Conservation (phyloP, 2,113 vertebrate genomes). For the Dromiciops gliroides region DNA sequence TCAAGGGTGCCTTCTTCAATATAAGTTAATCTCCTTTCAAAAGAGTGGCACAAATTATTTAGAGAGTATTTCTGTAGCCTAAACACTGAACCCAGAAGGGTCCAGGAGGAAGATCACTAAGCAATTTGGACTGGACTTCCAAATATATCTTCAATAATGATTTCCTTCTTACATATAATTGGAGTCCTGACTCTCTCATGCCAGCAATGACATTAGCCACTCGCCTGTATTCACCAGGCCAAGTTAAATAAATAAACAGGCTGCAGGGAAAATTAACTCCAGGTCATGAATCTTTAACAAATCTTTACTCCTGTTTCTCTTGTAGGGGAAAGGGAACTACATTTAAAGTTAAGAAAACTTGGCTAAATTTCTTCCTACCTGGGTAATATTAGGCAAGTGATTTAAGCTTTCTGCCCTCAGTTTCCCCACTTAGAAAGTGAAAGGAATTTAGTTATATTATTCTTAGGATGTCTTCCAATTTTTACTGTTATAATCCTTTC, state of each 20-base stretch:
- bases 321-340: constrained; percentile 5
- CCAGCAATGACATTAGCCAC: constrained; percentile 74
- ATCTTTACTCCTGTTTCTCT: constrained; percentile 62
- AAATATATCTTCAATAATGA: constrained; percentile 64
- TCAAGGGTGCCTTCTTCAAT: background rate
- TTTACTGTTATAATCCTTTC: background rate
- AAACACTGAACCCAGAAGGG: constrained; percentile 4
- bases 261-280: constrained; percentile 73
- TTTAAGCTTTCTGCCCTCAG: background rate
- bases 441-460: background rate
- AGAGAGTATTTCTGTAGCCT: constrained; percentile 1
- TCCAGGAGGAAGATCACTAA: background rate
- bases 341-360: background rate
- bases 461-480: background rate
- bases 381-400: constrained; percentile 9
- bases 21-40: background rate
- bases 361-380: background rate
- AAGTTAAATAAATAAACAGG: constrained; percentile 76
- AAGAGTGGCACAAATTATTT: constrained; percentile 16
- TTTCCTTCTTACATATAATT: constrained; percentile 66
- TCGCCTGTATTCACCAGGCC: constrained; percentile 61
- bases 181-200: constrained; percentile 54
- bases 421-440: constrained; percentile 7
- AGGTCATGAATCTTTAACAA: constrained; percentile 74
- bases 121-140: constrained; percentile 41